Base-by-base conservation (phyloP, 2,888 invertebrate genomes). In the Rhagium mordax region DNA sequence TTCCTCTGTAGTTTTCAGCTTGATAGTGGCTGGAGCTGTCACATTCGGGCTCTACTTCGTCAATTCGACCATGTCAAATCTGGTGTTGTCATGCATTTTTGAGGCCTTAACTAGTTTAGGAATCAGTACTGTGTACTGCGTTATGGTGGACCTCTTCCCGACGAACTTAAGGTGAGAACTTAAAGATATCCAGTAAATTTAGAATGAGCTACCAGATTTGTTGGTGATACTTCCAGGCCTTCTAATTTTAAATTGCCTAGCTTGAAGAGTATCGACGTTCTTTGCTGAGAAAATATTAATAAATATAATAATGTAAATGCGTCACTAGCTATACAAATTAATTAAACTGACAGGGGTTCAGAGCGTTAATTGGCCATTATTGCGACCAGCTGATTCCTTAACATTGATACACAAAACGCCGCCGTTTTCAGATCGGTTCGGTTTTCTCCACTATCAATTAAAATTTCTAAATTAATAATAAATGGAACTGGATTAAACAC, bases 141-240 rank as follows among this genome's bases (percentile, higher is more conserved):
- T 94, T 59, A 92, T 95, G 87, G 95, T 95, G 75, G 95, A 95
- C 86, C 88, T 95, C 83, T 95, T 95, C 89, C 95, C 95, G 81
- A 95, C 95, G 73, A 94, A 95, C 89, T 91, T 95, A 86, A 93
- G 94, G 94, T 94, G 88, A 86, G 85, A 47, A 8, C 29, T 3
- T 6, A 24, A 24, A 24, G 6, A 3, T 24, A 4, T 24, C 24
- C 24, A n/a, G n/a, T n/a, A n/a, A n/a, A n/a, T n/a, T n/a, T n/a
- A n/a, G n/a, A n/a, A n/a, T n/a, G n/a, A n/a, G n/a, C n/a, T n/a
- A n/a, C n/a, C n/a, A n/a, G n/a, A n/a, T n/a, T n/a, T n/a, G n/a
- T n/a, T n/a, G n/a, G n/a, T n/a, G n/a, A n/a, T n/a, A n/a, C n/a
- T n/a, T n/a, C n/a, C n/a, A n/a, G n/a, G n/a, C n/a, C n/a, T n/a